These are phyloP conservation scores for Conomelus anceps DNA, from an alignment of 2,888 invertebrate genomes.

Conservation along the genomic window DNA sequence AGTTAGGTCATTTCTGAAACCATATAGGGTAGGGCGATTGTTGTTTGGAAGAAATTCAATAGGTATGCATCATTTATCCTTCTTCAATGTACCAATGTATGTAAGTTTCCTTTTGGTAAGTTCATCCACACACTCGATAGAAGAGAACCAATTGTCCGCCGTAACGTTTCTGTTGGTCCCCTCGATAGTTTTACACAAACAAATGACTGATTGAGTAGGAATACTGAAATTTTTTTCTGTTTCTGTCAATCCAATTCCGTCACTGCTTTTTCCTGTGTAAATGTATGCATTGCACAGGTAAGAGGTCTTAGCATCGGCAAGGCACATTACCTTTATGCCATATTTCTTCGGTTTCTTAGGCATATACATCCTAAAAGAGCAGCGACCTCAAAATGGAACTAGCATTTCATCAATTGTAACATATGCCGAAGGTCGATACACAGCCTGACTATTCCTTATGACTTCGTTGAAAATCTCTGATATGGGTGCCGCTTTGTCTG, in stretches of 20 bases:
- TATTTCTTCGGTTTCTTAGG: not conserved
- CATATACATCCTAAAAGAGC: too few species aligned
- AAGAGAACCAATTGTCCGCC: conserved; percentile 38
- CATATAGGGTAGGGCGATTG: conserved; percentile 17
- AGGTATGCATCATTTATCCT: conserved; percentile 22
- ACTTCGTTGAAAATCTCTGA: conserved; percentile 22
- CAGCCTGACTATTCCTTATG: not conserved
- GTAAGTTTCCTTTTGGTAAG: conserved; percentile 6
- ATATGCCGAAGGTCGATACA: not conserved
- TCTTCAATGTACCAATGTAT: conserved; percentile 16
- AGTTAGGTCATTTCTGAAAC: too few species aligned
- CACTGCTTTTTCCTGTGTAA: conserved; percentile 31
- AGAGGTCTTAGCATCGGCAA: conserved; percentile 29
- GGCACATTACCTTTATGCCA: conserved; percentile 2
- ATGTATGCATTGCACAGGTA: conserved; percentile 33
- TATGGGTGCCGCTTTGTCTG: conserved; percentile 19
- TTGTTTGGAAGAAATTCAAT: conserved; percentile 16
- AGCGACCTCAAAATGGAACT: too few species aligned
- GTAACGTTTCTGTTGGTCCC: too few species aligned
- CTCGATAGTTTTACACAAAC: conserved; percentile 15
- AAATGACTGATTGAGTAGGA: conserved; percentile 36
- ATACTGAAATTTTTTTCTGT: too few species aligned
- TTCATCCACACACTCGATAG: conserved; percentile 33
- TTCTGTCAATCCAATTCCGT: conserved; percentile 33
- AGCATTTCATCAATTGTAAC: conserved; percentile 17